These are phyloP conservation scores for Cantharis nigra DNA, from an alignment of 2,888 invertebrate species.

Conservation along the genomic window DNA sequence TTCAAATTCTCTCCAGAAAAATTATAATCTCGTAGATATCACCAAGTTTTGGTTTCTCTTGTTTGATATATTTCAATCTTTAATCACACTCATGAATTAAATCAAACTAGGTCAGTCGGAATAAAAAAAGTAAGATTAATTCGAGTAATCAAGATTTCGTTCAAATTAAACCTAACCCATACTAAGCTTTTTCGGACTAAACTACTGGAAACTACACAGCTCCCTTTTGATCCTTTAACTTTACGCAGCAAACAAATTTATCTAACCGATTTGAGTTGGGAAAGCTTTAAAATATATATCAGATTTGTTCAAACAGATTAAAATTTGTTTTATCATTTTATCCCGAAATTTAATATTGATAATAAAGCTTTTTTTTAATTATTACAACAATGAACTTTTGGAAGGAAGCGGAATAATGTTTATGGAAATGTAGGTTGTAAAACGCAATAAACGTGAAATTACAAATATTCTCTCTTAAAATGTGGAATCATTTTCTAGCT, in stretches of 20 bases:
- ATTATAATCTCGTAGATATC: background rate
- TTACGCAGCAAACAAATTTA: background rate
- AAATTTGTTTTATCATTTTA: background rate
- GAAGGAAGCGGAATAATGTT: background rate
- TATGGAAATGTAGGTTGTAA: background rate
- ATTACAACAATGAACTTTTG: background rate
- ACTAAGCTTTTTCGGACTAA: background rate
- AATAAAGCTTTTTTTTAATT: background rate
- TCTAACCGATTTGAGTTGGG: background rate
- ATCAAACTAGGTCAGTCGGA: background rate
- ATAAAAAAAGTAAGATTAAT: background rate
- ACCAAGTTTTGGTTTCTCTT: background rate
- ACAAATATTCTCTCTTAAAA: background rate
- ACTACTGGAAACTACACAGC: background rate
- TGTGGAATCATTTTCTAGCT: background rate
- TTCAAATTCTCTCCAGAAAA: background rate
- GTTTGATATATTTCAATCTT: background rate
- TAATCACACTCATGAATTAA: background rate
- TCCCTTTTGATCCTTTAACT: background rate
- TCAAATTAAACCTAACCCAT: background rate
- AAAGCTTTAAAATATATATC: background rate
- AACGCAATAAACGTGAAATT: background rate
- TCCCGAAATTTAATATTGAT: background rate
- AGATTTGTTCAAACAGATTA: background rate
- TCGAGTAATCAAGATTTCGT: background rate